These are phyloP conservation scores for Penaeus chinensis DNA, from an alignment of 1,140 invertebrate species.

Conservation along the genomic window DNA sequence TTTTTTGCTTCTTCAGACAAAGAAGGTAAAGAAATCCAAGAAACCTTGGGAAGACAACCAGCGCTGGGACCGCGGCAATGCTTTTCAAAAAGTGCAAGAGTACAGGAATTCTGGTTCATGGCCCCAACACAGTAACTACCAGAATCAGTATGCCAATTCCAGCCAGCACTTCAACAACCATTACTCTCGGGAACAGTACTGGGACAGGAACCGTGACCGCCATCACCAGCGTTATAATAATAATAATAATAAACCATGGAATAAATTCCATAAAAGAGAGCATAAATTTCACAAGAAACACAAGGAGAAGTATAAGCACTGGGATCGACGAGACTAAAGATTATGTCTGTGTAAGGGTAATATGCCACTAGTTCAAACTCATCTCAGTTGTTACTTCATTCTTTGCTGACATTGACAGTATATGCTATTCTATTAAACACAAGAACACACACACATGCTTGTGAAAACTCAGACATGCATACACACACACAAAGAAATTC, in stretches of 20 bases:
- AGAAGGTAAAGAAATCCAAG: conserved; percentile 22
- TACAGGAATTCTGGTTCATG: conserved; percentile 25
- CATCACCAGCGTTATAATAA: conserved; percentile 13
- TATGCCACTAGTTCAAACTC: too few species aligned
- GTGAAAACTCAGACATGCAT: too few species aligned
- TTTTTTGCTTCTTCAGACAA: conserved; percentile 21
- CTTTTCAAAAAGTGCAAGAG: conserved; percentile 35
- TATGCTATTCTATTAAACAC: too few species aligned
- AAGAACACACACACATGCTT: too few species aligned
- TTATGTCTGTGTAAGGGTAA: too few species aligned
- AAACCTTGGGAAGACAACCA: neutral
- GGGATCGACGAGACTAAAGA: conserved; percentile 27
- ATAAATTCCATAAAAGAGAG: conserved; percentile 27
- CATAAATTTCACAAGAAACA: conserved; percentile 40
- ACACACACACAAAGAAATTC: too few species aligned
- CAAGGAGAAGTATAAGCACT: conserved; percentile 38
- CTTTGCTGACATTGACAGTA: too few species aligned
- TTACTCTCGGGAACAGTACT: conserved; percentile 1
- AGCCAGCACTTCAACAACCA: conserved; percentile 1
- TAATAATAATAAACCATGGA: conserved; percentile 19
- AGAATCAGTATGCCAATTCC: neutral
- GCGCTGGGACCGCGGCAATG: neutral
- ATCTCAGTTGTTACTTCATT: too few species aligned
- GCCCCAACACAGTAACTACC: neutral
- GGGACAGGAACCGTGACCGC: conserved; percentile 22